Evolutionary conservation across 2,797 vertebrate species (phyloP), one percentile per base, ranked within the genome.

Genomic region (Tamandua tetradactyla): DNA sequence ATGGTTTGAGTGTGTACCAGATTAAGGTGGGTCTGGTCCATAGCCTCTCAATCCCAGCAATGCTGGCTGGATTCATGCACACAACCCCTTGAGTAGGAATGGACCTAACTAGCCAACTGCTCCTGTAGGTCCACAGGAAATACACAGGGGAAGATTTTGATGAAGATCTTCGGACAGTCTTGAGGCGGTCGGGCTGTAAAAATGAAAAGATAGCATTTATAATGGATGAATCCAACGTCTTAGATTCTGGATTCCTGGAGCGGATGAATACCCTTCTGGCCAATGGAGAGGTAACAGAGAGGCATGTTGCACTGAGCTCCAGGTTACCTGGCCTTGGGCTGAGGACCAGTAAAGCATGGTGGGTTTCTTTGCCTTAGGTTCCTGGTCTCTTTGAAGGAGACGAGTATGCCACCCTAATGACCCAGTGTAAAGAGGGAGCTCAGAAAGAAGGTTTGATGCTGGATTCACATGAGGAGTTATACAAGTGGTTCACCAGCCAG

Each of bases 131-230:
- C 25, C 99, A 99, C 97, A 98, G 99, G 92, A 99, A 99, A 95
- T 99, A 99, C 62, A 99, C 99, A 0, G 99, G 99, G 6, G 99
- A 99, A 96, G 99, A 99, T 98, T 99, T 99, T 84, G 99, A 99
- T 71, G 99, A 99, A 97, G 99, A 99, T 92, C 98, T 99, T 30
- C 98, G 99, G 71, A 99, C 99, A 0, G 99, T 99, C 55, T 95
- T 99, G 96, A 99, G 99, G 64, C 99, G 99, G 20, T 99, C 99
- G 0, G 99, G 99, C 87, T 99, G 99, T 96, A 99, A 99, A 97
- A 99, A 99, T 32, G 99, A 99, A 95, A 99, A 99, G 98, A 99
- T 99, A 13, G 99, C 99, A 2, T 99, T 99, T 96, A 99, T 99
- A 97, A 99, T 99, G 99, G 99, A 99, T 74, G 99, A 99, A 81